These are phyloP conservation scores for Pharmacophagus antenor DNA, from an alignment of 2,888 invertebrate genomes.

Conservation along the genomic window DNA sequence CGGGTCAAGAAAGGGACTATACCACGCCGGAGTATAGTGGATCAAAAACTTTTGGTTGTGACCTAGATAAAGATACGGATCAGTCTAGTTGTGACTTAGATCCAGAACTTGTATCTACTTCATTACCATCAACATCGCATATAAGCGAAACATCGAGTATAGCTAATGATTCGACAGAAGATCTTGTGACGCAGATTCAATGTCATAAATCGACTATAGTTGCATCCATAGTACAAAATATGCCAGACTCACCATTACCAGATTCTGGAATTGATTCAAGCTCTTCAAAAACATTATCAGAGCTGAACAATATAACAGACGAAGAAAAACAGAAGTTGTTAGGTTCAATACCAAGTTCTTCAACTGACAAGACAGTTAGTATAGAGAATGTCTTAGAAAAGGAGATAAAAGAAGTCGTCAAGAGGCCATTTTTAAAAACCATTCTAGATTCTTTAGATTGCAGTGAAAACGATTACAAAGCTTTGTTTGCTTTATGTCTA, in stretches of 20 bases:
- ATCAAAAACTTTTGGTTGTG: conserved; percentile 62
- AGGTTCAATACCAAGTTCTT: conserved; percentile 45
- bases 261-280: conserved; percentile 70
- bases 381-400: conserved; percentile 60
- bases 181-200: conserved; percentile 67
- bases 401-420: conserved; percentile 72
- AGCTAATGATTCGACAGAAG: conserved; percentile 74
- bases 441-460: conserved; percentile 93
- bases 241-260: conserved; percentile 75
- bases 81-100: conserved; percentile 76
- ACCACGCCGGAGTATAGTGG: conserved; percentile 70
- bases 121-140: conserved; percentile 77
- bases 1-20: conserved; percentile 67
- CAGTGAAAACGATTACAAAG: conserved; percentile 95
- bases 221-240: conserved; percentile 52
- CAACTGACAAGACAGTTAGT: conserved; percentile 46
- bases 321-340: conserved; percentile 92
- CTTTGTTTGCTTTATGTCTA: conserved; percentile 94
- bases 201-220: conserved; percentile 43
- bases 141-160: conserved; percentile 74
- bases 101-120: conserved; percentile 73
- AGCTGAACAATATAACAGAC: conserved; percentile 91
- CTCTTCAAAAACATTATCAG: conserved; percentile 63
- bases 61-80: conserved; percentile 55
- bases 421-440: conserved; percentile 92